Evolutionary conservation across 2,113 vertebrate species (phyloP), one percentile per base, ranked within the genome.

Genomic region (Tonatia bakeri): DNA sequence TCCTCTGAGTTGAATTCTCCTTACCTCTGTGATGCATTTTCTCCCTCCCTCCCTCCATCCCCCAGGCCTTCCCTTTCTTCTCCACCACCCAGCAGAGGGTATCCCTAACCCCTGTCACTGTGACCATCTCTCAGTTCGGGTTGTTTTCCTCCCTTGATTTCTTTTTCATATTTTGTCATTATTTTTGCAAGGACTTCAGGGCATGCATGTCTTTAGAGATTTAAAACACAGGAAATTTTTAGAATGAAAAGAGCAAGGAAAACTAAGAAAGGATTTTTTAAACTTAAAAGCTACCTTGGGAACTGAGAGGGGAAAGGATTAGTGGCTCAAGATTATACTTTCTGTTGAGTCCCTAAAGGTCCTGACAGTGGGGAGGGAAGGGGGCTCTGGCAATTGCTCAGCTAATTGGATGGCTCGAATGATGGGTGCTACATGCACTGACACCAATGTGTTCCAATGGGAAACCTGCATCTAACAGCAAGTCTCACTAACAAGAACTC

Each of bases 201-300:
- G 43, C 33, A 97, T 10, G 7, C 52, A 3, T 52, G 16, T 52
- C 67, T 83, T 65, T 84, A 79, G 82, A 91, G 81, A 77, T 64
- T 56, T 31, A 73, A 69, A 92, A 61, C 31, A 40, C 45, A 72
- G 52, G 73, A 94, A 38, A 69, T 43, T 28, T 91, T 7, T 36
- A 86, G 45, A 89, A 16, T 72, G 47, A 93, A 73, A 93, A 88
- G 82, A 77, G 33, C 17, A 89, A 75, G 43, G 77, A 84, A 90
- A 92, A 77, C 2, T 59, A 90, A 81, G 59, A 54, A 61, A 86
- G 28, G 3, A 43, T 89, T 77, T 93, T 98, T 96, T 94, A 97
- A 98, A 95, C 95, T 98, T 96, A 98, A 98, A 98, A 96, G 81
- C 76, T 40, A 87, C 82, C 69, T 97, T 94, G 86, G 93, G 90